These are phyloP conservation scores for Sternotherus odoratus DNA, from an alignment of 2,797 vertebrate species.

Conservation along the genomic window DNA sequence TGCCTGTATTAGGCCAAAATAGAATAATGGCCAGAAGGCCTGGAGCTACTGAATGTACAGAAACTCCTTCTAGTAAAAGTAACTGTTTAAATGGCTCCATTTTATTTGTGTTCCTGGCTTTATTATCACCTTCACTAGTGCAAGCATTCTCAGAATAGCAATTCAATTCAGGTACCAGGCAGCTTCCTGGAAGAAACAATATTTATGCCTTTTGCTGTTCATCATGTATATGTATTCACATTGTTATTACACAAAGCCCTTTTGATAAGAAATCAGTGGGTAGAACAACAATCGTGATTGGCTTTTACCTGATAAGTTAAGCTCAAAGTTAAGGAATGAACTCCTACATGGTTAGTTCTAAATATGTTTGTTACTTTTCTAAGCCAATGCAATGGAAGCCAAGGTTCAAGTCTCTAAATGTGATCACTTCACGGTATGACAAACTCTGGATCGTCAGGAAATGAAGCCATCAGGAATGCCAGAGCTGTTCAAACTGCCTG, in stretches of 20 bases:
- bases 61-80: background rate
- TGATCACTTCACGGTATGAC: background rate
- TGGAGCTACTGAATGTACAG: background rate
- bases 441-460: rapidly evolving
- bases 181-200: background rate
- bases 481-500: background rate
- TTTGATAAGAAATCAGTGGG: background rate
- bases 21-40: background rate
- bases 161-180: background rate
- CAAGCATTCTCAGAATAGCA: background rate
- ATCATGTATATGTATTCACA: background rate
- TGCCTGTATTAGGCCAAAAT: background rate
- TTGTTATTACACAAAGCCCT: background rate
- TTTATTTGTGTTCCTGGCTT: rapidly evolving
- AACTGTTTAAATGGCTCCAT: background rate
- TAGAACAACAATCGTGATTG: background rate
- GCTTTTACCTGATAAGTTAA: background rate
- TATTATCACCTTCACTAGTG: background rate
- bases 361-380: background rate
- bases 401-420: background rate
- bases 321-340: background rate
- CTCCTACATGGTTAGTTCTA: background rate
- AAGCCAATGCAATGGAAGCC: background rate
- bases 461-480: background rate
- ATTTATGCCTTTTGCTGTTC: background rate